These are phyloP conservation scores for Pseudotriccus pelzelni DNA, from an alignment of 2,797 vertebrate species.

Conservation along the genomic window DNA sequence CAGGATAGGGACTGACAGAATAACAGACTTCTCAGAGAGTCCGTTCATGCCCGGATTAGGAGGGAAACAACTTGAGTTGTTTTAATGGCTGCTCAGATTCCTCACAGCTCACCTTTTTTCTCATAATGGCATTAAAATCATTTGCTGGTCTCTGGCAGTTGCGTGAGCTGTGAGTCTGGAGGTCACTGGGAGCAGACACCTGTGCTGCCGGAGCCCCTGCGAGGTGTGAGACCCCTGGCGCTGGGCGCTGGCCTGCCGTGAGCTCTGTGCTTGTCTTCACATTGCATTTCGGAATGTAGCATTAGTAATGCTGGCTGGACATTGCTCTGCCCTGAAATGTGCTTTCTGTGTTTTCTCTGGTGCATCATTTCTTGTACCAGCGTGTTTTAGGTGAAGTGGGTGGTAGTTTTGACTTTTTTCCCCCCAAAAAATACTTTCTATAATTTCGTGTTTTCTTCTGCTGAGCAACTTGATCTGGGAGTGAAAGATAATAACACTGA, in stretches of 20 bases:
- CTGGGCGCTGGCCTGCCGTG: background rate
- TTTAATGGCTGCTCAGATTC: background rate
- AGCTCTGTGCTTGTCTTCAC: background rate
- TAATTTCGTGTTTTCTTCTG: background rate
- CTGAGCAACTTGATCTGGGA: background rate
- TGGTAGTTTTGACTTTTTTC: background rate
- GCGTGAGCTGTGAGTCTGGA: background rate
- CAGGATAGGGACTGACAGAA: background rate
- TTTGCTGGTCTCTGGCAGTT: background rate
- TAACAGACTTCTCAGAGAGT: background rate
- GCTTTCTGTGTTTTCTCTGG: background rate
- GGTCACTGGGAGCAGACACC: background rate
- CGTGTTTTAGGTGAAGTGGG: background rate
- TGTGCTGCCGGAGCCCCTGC: background rate
- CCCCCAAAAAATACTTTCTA: background rate
- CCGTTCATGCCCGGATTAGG: rapidly evolving
- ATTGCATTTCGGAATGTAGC: background rate
- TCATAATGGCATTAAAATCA: rapidly evolving
- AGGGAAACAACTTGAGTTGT: background rate
- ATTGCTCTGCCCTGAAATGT: background rate
- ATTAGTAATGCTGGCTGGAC: background rate
- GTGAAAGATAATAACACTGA: background rate
- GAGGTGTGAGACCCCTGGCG: background rate
- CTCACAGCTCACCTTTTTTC: background rate
- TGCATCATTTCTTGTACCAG: background rate